Percentiles rank a stretch among this genome's conserved stretches.
These are phyloP conservation scores for Elaphurus davidianus DNA, from an alignment of 2,113 vertebrate species.

Conservation along the genomic window DNA sequence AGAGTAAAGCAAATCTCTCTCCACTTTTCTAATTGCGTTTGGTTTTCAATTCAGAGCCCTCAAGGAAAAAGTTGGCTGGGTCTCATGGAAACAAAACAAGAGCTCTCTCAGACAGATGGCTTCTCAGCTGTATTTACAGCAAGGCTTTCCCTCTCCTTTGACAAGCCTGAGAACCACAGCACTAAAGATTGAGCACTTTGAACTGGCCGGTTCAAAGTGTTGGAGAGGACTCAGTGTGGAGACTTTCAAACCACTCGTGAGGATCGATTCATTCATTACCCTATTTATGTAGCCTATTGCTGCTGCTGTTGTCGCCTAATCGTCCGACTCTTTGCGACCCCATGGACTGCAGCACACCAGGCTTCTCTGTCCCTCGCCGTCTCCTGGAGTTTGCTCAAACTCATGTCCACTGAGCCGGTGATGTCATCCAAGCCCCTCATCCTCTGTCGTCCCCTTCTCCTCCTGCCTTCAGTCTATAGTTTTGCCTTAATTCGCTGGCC, in stretches of 20 bases:
- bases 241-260: background rate
- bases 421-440: background rate
- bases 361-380: background rate
- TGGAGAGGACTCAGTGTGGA: background rate
- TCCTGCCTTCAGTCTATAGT: background rate
- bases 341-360: background rate
- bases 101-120: background rate
- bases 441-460: background rate
- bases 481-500: background rate
- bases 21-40: background rate
- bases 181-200: background rate
- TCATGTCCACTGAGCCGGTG: background rate
- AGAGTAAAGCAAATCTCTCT: background rate
- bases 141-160: background rate
- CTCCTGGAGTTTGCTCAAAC: accelerated
- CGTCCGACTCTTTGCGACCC: background rate
- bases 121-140: background rate
- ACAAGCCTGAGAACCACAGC: background rate
- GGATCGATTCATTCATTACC: background rate
- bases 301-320: background rate
- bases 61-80: background rate
- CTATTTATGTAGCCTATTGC: background rate
- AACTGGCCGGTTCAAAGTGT: conserved; percentile 19
- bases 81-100: background rate
- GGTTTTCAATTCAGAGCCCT: conserved; percentile 20